Base-by-base conservation (phyloP, 2,888 invertebrate genomes). In the Phymatocera aterrima region DNA sequence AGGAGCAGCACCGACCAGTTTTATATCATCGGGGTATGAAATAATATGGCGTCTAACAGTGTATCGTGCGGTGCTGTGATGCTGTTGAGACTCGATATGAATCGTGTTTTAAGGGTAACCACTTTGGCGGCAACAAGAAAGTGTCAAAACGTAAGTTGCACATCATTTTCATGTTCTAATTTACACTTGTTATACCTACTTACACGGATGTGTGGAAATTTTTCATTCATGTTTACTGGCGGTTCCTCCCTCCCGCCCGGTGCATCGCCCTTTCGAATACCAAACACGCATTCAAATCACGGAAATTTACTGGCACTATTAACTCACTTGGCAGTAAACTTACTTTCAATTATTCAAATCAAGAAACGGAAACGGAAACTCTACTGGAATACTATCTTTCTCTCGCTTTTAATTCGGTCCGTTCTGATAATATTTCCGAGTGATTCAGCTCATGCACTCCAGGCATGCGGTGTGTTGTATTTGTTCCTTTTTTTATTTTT, bases 21-120 rank as follows among this genome's bases (percentile, higher is more conserved):
- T 79, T 75, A 70, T 48, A 68, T 18, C 46, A n/a, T n/a, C n/a
- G n/a, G 48, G 18, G 51, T 46, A 68, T 72, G 74, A 5, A 8
- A 40, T 80, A 83, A 82, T 80, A 90, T 89, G 89, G 88, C 88
- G 82, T 83, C 84, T 79, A 83, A 83, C 80, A 86, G 87, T 82
- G 87, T 86, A 46, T 86, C 86, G 82, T 86, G 86, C 81, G 87
- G 88, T 68, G 84, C 86, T 61, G 83, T 88, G 57, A 82, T 84
- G 81, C 82, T 87, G 77, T 83, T 87, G 46, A 83, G 87, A 79
- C 60, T 84, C 81, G 88, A 89, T 80, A 83, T 88, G 78, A 85
- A 84, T 80, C 88, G 89, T 82, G 86, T 86, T 79, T 80, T 89
- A 78, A 83, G 85, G 79, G 85, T 87, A 79, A 84, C 85, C 72